These are phyloP conservation scores for Archivesica marissinica DNA, from an alignment of 1,140 invertebrate genomes.

Conservation along the genomic window DNA sequence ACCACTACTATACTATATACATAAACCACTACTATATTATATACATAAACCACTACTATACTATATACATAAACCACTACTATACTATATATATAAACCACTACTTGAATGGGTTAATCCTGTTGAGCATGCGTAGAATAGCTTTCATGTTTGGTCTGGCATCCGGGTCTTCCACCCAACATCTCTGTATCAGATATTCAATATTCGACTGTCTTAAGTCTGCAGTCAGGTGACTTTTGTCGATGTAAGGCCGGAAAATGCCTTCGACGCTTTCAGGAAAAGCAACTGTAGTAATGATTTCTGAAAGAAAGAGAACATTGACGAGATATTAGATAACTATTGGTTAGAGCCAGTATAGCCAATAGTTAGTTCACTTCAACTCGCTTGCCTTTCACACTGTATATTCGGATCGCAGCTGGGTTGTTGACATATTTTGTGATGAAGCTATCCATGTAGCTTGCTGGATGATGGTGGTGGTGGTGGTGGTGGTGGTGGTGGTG, in stretches of 20 bases:
- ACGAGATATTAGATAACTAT: too few species aligned
- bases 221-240: conserved; percentile 24
- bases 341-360: too few species aligned
- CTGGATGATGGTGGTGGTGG: too few species aligned
- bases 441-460: too few species aligned
- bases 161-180: conserved; percentile 72
- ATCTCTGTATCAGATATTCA: conserved; percentile 64
- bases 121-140: conserved; percentile 64
- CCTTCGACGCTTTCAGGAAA: conserved; percentile 23
- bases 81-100: too few species aligned
- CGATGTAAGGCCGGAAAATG: conserved; percentile 66
- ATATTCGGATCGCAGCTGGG: neutral
- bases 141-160: conserved; percentile 64
- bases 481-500: too few species aligned
- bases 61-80: too few species aligned
- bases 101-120: conserved; percentile 70
- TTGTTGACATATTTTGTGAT: too few species aligned
- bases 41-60: too few species aligned
- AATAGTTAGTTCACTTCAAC: neutral
- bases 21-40: too few species aligned
- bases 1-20: too few species aligned
- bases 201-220: conserved; percentile 49
- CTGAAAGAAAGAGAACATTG: too few species aligned
- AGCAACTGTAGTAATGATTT: conserved; percentile 68
- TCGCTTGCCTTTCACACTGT: neutral